phyloP scores from a whole-genome alignment of 2,113 vertebrate species.

The Fulmarus glacialis region DNA sequence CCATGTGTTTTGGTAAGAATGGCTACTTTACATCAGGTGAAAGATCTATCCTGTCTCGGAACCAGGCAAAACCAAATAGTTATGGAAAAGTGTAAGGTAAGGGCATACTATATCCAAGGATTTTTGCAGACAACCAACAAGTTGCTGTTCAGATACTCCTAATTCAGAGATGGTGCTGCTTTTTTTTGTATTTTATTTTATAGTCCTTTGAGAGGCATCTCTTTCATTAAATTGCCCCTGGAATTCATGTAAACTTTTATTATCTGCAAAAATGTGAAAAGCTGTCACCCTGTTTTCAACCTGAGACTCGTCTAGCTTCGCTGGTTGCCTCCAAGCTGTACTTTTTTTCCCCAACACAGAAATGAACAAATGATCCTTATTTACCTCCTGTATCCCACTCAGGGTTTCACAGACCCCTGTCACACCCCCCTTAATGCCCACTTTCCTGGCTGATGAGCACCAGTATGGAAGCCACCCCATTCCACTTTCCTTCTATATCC shows the following conservation, averaged over 20 bases:
- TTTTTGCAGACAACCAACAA: neutral
- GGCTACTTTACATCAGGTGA: neutral
- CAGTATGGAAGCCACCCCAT: rapidly evolving
- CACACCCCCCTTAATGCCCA: neutral
- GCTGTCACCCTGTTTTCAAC: neutral
- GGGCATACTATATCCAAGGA: neutral
- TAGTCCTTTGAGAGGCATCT: neutral
- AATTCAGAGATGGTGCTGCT: neutral
- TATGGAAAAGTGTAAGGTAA: neutral
- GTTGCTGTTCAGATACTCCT: neutral
- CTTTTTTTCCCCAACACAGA: neutral
- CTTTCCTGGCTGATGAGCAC: neutral
- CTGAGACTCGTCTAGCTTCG: neutral
- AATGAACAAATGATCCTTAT: neutral
- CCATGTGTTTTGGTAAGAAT: neutral
- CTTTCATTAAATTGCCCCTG: neutral
- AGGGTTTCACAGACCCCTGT: neutral
- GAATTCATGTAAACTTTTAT: neutral
- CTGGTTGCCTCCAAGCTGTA: neutral
- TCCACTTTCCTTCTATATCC: neutral
- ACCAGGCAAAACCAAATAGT: neutral
- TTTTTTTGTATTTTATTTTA: neutral
- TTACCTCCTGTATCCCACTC: neutral
- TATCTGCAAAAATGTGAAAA: neutral
- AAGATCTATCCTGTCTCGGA: neutral